These are phyloP conservation scores for Pangasianodon gigas DNA, from an alignment of 2,113 vertebrate genomes.

Conservation along the genomic window DNA sequence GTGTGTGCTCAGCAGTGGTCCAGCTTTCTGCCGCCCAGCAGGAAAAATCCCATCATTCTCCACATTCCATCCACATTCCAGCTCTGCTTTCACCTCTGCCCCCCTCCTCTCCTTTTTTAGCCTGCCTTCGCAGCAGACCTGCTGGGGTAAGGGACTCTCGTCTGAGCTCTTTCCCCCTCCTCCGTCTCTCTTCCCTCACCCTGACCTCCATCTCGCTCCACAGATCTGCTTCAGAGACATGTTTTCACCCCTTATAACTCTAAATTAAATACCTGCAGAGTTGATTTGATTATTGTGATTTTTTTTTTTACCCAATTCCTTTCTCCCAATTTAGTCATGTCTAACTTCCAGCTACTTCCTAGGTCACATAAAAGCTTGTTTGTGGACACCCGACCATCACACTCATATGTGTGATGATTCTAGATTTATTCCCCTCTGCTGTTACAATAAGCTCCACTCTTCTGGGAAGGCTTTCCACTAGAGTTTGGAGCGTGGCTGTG, in stretches of 20 bases:
- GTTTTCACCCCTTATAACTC: neutral
- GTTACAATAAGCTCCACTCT: neutral
- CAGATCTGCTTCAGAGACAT: slow-evolving; percentile 19
- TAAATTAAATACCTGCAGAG: neutral
- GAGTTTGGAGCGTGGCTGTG: neutral
- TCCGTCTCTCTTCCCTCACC: slow-evolving; percentile 16
- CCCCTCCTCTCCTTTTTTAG: slow-evolving; percentile 20
- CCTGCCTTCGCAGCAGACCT: slow-evolving; percentile 10
- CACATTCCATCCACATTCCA: slow-evolving; percentile 69
- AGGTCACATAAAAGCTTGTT: neutral
- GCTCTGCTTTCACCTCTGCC: slow-evolving; percentile 56
- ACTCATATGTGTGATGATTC: neutral
- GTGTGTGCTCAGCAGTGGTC: slow-evolving; percentile 60
- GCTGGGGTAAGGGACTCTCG: neutral
- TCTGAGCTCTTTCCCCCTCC: slow-evolving; percentile 35
- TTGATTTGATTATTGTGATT: neutral
- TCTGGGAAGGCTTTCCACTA: neutral
- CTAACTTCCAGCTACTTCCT: neutral
- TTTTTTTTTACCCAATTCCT: no score
- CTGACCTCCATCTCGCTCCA: slow-evolving; percentile 41
- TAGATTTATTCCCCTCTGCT: neutral
- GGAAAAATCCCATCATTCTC: slow-evolving; percentile 72
- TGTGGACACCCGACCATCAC: neutral
- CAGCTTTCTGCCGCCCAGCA: slow-evolving; percentile 60
- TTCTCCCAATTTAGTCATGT: neutral